Base-by-base conservation (phyloP, 2,797 vertebrate genomes). In the Phataginus tricuspis region DNA sequence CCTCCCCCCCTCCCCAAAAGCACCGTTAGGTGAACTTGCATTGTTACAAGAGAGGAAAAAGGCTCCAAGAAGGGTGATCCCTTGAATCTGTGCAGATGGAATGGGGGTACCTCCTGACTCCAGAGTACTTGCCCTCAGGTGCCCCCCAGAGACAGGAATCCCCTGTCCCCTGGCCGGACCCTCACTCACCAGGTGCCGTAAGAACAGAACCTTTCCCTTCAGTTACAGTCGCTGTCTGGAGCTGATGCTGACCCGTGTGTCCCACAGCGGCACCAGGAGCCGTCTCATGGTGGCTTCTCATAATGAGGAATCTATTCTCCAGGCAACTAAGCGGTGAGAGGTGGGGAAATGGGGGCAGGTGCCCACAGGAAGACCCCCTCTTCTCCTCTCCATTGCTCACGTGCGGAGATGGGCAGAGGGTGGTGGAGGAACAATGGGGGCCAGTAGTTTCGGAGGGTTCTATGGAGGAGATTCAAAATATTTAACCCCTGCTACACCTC, bases 201-300 rank as follows among this genome's bases (percentile, higher is more conserved):
- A 82, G 29, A 97, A n/a, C 2, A 7, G 12, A 59, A 15, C 25
- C 0, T 86, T 66, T 94, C 42, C 15, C 34, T 84, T 69, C 97
- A 99, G 99, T 97, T 99, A 99, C 88, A 99, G 99, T 18, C 97
- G 96, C 72, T 99, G 97, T 23, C 97, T 99, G 98, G 98, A 99
- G 61, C 93, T 98, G 91, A 98, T 99, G 99, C 98, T 99, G 97
- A 98, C 97, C 0, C 97, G 95, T 2, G 99, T 99, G 42, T 98
- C 98, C 31, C 97, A 97, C 85, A 97, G 98, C 10, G 98, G 99
- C 0, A 97, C 98, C 57, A 42, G 69, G 42, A 98, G 98, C 97
- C 99, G 98, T 89, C 98, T 99, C 91, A 99, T 99, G 42, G 98
- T 99, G 27, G 99, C 99, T 71, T 99, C 99, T 53, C 99, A 99